Base-by-base conservation (phyloP, 2,888 invertebrate genomes). In the Zygaena filipendulae region DNA sequence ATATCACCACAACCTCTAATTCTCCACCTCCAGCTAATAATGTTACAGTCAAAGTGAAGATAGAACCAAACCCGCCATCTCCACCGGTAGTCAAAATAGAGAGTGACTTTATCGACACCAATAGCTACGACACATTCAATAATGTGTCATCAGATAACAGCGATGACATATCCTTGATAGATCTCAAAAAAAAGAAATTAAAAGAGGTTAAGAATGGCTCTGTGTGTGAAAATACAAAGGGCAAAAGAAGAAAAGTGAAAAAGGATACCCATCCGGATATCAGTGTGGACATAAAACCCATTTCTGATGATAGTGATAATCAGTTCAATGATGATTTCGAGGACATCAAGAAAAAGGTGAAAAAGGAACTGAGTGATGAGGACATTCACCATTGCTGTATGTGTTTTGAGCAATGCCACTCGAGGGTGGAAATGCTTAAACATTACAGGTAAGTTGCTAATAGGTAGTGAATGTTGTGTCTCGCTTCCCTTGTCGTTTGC, bases 381-480 rank as follows among this genome's bases (percentile, higher is more conserved):
- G 56, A 57, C 3, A 11, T 40, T 7, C 64, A 49, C 33, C 48
- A 61, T 33, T 81, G 80, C 38, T 81, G 80, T 29, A 61, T 75
- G 11, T 81, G 80, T 38, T 59, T 71, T 28, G 39, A 42, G 9
- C 60, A 60, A 38, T 67, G 53, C 29, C 53, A 36, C 25, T 54
- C 42, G 2, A 50, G 52, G 21, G 42, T 23, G 2, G 62, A 64
- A 5, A 62, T 77, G 47, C 32, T 79, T 11, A 48, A 59, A 20
- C 80, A 81, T 47, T 81, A 80, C 41, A 71, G 60, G 80, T 80
- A 45, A 35, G 45, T 21, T n/a, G n/a, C n/a, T n/a, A n/a, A n/a
- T n/a, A n/a, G n/a, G n/a, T n/a, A n/a, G n/a, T n/a, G n/a, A n/a
- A n/a, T n/a, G n/a, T n/a, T 6, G 11, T 10, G 4, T 18, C 6